Percentiles rank a stretch among this genome's conserved stretches.
phyloP scores from a whole-genome alignment of 2,113 vertebrate genomes.

The Thymallus thymallus region DNA sequence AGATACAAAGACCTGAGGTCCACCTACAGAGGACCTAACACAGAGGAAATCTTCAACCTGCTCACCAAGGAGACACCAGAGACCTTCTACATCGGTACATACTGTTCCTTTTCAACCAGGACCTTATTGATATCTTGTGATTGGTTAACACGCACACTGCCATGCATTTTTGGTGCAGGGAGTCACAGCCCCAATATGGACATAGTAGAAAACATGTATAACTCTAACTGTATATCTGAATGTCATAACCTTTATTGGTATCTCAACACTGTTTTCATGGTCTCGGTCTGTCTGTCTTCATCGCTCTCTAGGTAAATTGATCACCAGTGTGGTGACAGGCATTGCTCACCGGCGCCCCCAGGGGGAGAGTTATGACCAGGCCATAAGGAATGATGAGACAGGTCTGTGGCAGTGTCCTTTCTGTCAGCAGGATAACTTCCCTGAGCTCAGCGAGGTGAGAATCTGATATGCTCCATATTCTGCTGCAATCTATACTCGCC shows the following conservation, averaged over 20 bases:
- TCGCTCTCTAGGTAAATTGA: slow-evolving; percentile 84
- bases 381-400: slow-evolving; percentile 85
- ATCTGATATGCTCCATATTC: background rate
- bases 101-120: background rate
- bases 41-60: slow-evolving; percentile 87
- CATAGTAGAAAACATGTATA: no score
- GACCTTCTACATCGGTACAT: slow-evolving; percentile 86
- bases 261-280: background rate
- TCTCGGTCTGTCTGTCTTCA: no score
- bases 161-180: no score
- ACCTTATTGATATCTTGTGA: background rate
- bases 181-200: no score
- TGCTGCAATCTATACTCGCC: no score
- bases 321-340: slow-evolving; percentile 85
- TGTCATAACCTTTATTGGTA: no score
- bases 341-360: slow-evolving; percentile 87
- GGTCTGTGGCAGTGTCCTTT: slow-evolving; percentile 91
- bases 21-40: slow-evolving; percentile 82
- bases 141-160: no score
- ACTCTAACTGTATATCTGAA: no score
- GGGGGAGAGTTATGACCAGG: slow-evolving; percentile 89
- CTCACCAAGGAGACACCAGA: slow-evolving; percentile 90
- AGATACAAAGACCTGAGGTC: slow-evolving; percentile 87
- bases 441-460: slow-evolving; percentile 78
- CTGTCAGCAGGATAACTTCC: slow-evolving; percentile 90